Base-by-base conservation (phyloP, 2,888 invertebrate genomes). In the Zygaena filipendulae region DNA sequence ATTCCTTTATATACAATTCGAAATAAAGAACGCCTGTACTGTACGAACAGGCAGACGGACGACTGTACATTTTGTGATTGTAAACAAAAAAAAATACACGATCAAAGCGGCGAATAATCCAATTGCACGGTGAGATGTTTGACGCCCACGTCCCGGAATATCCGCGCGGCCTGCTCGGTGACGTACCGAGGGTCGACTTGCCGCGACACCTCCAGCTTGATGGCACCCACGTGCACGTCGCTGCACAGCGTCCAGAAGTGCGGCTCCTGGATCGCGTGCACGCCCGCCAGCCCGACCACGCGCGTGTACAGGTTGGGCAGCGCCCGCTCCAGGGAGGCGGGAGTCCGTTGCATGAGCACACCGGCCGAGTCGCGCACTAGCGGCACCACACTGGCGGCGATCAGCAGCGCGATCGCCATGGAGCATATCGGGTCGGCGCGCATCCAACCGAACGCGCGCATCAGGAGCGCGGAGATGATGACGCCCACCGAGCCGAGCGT, bases 181-280 rank as follows among this genome's bases (percentile, higher is more conserved):
- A 97, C 91, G 63, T 97, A 97, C 55, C 92, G 88, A 1, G 94
- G 88, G 69, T 97, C 97, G 6, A 95, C 94, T 47, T 91, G 91
- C 52, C 88, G 86, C 0, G 95, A 90, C n/a, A 97, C 97, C 70
- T 97, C 97, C 29, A 98, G 71, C 74, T 97, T 98, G 29, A 98
- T 74, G 42, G 92, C 92, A 40, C 97, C 97, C 2, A 97, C 90
- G 60, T 90, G 95, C 33, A 92, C 87, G 47, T 96, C 95, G 58
- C 94, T 95, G 64, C 97, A 97, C 36, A 98, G 81, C 8, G 97
- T 98, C 97, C 97, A 98, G 71, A 98, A 97, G 61, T 97, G 97
- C 3, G 96, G 96, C 50, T 98, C 97, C 55, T 97, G 96, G 7
- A 97, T 94, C 33, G 95, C 92, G 59, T 95, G 93, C 10, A 97